Evolutionary conservation across 2,113 vertebrate species (phyloP).

Genomic region (Phylloscopus trochilus): DNA sequence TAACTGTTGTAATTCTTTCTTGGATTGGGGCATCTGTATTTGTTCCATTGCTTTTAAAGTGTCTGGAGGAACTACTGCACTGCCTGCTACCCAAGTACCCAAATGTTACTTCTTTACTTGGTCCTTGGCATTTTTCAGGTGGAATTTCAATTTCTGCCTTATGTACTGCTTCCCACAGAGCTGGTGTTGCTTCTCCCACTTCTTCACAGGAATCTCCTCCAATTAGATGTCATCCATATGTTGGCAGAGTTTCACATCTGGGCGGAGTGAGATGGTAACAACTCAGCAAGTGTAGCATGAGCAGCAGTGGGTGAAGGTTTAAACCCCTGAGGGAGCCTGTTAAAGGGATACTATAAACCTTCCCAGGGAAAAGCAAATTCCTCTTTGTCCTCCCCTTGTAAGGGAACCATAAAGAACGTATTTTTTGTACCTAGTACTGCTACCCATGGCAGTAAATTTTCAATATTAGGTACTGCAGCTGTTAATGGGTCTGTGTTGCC

Average conservation of each 20-base stretch:
- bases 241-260: background rate
- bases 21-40: background rate
- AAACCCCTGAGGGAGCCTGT: background rate
- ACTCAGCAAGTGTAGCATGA: background rate
- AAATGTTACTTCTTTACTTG: background rate
- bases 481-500: background rate
- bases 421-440: background rate
- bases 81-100: background rate
- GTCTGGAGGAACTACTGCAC: background rate
- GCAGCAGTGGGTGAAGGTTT: background rate
- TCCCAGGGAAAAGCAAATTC: background rate
- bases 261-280: background rate
- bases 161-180: background rate
- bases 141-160: background rate
- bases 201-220: background rate
- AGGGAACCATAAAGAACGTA: background rate
- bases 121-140: background rate
- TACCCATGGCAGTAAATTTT: background rate
- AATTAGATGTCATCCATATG: background rate
- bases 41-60: background rate
- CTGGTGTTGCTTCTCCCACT: background rate
- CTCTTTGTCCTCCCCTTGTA: background rate
- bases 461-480: background rate
- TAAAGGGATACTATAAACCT: background rate
- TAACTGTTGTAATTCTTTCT: background rate